phyloP scores from a whole-genome alignment of 1,140 invertebrate species.

The Sycophila sp. region DNA sequence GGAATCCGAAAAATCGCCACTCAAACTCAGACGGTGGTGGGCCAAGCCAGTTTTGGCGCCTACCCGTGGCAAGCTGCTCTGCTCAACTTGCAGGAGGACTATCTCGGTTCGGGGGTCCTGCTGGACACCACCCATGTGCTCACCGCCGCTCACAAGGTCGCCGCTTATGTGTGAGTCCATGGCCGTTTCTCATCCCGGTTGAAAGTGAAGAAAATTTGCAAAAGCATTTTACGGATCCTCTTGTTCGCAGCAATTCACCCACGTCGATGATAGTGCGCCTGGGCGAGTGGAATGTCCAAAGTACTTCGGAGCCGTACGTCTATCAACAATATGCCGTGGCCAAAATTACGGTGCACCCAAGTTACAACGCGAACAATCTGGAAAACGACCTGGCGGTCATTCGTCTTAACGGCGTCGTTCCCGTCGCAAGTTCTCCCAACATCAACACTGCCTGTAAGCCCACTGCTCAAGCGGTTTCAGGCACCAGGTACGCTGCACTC shows the following conservation, averaged over 20 bases:
- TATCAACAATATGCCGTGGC: conserved; percentile 70
- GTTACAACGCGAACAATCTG: conserved; percentile 73
- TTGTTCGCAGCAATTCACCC: conserved; percentile 11
- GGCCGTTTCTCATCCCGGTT: background rate
- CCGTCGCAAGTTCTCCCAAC: conserved; percentile 71
- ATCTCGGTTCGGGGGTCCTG: conserved; percentile 75
- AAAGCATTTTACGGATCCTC: background rate
- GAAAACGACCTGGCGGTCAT: conserved; percentile 78
- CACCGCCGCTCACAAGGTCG: conserved; percentile 76
- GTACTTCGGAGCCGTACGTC: conserved; percentile 70
- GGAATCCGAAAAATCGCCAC: conserved; percentile 57
- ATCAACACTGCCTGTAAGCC: conserved; percentile 79
- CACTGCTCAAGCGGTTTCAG: conserved; percentile 62
- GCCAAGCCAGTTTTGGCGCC: conserved; percentile 68
- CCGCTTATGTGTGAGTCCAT: conserved; percentile 68
- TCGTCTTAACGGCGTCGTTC: conserved; percentile 68
- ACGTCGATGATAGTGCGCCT: conserved; percentile 67
- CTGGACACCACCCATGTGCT: conserved; percentile 72
- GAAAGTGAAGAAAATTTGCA: background rate
- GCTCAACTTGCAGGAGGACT: conserved; percentile 65
- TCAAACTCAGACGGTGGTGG: conserved; percentile 52
- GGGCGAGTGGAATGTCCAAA: conserved; percentile 76
- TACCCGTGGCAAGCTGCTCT: conserved; percentile 70
- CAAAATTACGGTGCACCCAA: conserved; percentile 72
- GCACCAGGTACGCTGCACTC: conserved; percentile 64